phyloP scores from a whole-genome alignment of 2,888 invertebrate species.

The Liodrosophila aerea region DNA sequence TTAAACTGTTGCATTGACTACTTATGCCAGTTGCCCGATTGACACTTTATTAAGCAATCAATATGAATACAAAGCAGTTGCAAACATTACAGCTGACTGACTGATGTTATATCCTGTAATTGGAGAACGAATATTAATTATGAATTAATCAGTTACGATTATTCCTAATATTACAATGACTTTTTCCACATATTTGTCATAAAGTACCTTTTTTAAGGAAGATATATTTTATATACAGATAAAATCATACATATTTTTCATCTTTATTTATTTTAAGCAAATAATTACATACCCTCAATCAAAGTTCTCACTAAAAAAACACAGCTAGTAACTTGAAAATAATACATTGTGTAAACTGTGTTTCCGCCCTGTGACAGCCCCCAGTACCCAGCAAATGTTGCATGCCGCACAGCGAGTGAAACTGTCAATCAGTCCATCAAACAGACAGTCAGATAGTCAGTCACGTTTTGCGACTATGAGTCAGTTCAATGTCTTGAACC shows the following conservation, averaged over 20 bases:
- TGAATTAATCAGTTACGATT: too few relatives aligned
- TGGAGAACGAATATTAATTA: too few relatives aligned
- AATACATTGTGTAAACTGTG: background rate
- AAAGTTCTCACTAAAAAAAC: too few relatives aligned
- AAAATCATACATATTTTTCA: too few relatives aligned
- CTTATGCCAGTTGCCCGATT: conserved; percentile 56
- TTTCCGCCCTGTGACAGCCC: background rate
- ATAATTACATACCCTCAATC: too few relatives aligned
- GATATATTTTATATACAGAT: too few relatives aligned
- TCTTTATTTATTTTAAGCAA: too few relatives aligned
- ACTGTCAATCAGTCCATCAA: background rate
- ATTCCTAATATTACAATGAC: too few relatives aligned
- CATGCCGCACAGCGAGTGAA: conserved; percentile 12
- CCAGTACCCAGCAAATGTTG: conserved; percentile 10
- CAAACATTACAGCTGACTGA: background rate
- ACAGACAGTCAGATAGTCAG: conserved; percentile 1
- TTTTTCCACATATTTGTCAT: too few relatives aligned
- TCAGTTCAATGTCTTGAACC: conserved; percentile 33
- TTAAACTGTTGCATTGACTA: conserved; percentile 54
- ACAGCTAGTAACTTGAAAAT: too few relatives aligned
- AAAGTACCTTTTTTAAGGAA: too few relatives aligned
- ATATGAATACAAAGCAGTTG: conserved; percentile 6
- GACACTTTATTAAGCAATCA: conserved; percentile 44
- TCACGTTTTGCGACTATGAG: too few relatives aligned
- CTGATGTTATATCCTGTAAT: conserved; percentile 11